phyloP scores from a whole-genome alignment of 2,888 invertebrate species.

The Odontocerum albicorne region DNA sequence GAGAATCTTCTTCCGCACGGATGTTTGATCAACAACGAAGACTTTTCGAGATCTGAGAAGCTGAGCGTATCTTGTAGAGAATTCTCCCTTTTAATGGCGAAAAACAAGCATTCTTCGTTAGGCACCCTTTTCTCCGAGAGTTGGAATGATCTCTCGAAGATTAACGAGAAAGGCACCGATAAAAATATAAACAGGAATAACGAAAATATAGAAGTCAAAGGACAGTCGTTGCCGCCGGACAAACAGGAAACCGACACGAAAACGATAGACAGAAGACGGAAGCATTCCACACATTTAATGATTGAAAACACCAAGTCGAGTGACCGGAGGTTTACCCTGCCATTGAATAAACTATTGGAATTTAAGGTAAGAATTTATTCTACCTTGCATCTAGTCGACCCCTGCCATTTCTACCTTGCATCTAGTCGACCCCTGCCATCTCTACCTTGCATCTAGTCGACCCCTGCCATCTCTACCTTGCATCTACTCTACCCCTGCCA shows the following conservation, averaged over 20 bases:
- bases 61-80: conserved; percentile 32
- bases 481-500: too few relatives aligned
- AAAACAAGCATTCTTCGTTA: conserved; percentile 20
- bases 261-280: conserved; percentile 1
- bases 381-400: too few relatives aligned
- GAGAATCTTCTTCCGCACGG: conserved; percentile 29
- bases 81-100: conserved; percentile 28
- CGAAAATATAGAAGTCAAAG: too few relatives aligned
- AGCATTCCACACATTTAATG: background rate
- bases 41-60: conserved; percentile 33
- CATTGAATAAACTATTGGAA: conserved; percentile 33
- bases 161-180: background rate
- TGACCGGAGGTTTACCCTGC: conserved; percentile 32
- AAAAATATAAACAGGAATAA: conserved; percentile 3
- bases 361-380: conserved; percentile 28
- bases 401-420: too few relatives aligned
- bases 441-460: too few relatives aligned
- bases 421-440: too few relatives aligned
- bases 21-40: conserved; percentile 30
- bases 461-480: too few relatives aligned
- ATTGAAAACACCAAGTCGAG: conserved; percentile 13
- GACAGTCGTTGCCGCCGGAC: conserved; percentile 19
- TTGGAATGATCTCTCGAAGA: conserved; percentile 8
- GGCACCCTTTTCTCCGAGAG: conserved; percentile 26
- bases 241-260: background rate